phyloP scores from a whole-genome alignment of 2,113 vertebrate species.

The Phasianus colchicus region DNA sequence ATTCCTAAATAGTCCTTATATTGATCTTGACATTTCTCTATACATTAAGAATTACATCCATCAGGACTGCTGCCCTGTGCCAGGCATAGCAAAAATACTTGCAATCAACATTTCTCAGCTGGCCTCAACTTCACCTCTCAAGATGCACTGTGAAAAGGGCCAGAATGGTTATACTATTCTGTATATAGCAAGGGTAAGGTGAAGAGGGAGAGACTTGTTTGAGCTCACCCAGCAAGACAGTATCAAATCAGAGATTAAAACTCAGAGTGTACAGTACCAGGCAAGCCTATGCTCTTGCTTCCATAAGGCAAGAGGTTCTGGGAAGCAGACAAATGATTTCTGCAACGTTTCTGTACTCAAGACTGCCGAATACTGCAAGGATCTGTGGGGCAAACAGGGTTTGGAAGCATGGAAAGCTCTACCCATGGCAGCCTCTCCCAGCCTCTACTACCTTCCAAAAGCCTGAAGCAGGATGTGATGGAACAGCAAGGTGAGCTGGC shows the following conservation, averaged over 20 bases:
- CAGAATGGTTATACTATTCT: background rate
- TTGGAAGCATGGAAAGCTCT: background rate
- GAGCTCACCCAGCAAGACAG: background rate
- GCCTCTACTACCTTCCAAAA: background rate
- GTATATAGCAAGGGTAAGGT: rapidly evolving
- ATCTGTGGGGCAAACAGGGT: background rate
- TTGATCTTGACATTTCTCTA: background rate
- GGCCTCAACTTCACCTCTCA: background rate
- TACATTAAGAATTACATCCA: background rate
- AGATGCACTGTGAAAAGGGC: background rate
- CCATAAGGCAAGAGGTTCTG: background rate
- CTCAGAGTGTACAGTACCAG: background rate
- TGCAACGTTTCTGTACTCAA: background rate
- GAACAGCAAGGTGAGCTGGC: background rate
- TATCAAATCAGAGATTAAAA: background rate
- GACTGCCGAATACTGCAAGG: background rate
- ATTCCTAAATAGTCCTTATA: conserved; percentile 1
- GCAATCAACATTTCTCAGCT: background rate
- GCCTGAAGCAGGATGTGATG: background rate
- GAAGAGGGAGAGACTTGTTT: background rate
- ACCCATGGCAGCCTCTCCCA: background rate
- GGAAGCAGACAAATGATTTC: background rate
- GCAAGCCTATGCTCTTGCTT: background rate
- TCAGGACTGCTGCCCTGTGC: background rate
- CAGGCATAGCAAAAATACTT: background rate